These are phyloP conservation scores for Hippocampus zosterae DNA, from an alignment of 2,113 vertebrate species.

Conservation along the genomic window DNA sequence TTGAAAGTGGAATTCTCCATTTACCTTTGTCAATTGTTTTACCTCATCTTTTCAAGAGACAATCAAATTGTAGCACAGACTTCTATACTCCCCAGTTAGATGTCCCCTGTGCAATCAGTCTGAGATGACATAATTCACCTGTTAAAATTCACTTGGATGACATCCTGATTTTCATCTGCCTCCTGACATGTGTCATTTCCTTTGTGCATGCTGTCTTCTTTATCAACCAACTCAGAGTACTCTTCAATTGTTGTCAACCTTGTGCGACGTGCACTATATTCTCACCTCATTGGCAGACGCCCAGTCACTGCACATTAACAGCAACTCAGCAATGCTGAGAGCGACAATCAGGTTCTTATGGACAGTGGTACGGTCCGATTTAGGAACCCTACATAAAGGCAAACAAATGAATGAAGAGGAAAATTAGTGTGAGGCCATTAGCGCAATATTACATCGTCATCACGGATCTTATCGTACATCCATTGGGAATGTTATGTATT, in stretches of 20 bases:
- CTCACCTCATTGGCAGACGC: slow-evolving; percentile 78
- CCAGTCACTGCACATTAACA: slow-evolving; percentile 84
- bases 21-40: neutral
- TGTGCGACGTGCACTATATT: neutral
- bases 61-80: neutral
- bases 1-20: neutral
- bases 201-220: neutral
- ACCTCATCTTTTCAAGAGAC: neutral
- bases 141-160: neutral
- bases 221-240: neutral
- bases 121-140: neutral
- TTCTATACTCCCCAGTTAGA: neutral
- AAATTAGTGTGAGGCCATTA: neutral
- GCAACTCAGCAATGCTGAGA: slow-evolving; percentile 77
- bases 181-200: neutral
- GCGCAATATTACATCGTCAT: neutral
- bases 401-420: neutral
- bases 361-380: slow-evolving; percentile 82
- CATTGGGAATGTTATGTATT: slow-evolving; percentile 2
- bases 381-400: slow-evolving; percentile 71
- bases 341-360: slow-evolving; percentile 91
- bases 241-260: neutral
- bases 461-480: slow-evolving; percentile 2
- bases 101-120: too few relatives aligned
- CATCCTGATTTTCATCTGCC: neutral